Base-by-base conservation (phyloP, 23 tunicate species). In the Halocynthia aurantium region DNA sequence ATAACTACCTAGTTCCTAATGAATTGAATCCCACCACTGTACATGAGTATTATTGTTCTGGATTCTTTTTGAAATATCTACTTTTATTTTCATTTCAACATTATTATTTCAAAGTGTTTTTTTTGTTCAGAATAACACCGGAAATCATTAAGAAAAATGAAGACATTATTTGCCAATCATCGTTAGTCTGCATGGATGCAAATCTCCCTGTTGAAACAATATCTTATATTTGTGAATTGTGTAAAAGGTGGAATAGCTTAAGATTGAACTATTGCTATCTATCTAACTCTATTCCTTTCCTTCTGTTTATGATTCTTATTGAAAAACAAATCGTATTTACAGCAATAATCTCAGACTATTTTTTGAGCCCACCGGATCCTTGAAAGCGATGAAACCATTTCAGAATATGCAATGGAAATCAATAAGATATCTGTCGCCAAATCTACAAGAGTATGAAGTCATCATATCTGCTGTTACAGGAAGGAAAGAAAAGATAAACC, bases 121-220 rank as follows among this genome's bases (percentile, higher is more conserved):
- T 31, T 31, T 31, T n/a, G n/a, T 61, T 55, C 40, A 84, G 88
- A 31, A 67, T 84, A 2, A 55, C 50, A 40, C 50, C 65, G 5
- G 85, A 80, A 15, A 62, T 81, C 18, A 65, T 89, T 8, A 40
- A 8, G 58, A 68, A 89, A 54, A 63, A 84, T 60, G 83, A 65
- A 55, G 84, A 89, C 50, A 52, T 51, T 8, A 75, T 89, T 15
- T 51, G 7, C 8, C 7, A 67, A 51, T 77, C 97, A 6, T 63
- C 91, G 12, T 18, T 91, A 22, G 87, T 91, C 6, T 91, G 97
- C 57, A 74, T 91, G 55, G 97, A 91, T 78, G 87, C 85, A 21
- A 91, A 91, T 64, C 73, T 91, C 9, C 65, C 87, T 10, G 72
- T 21, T 4, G 73, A 51, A n/a, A 78, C 84, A 10, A 85, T 91